Evolutionary conservation across 1,140 invertebrate genomes (phyloP).

Genomic region (Carposina sasakii): DNA sequence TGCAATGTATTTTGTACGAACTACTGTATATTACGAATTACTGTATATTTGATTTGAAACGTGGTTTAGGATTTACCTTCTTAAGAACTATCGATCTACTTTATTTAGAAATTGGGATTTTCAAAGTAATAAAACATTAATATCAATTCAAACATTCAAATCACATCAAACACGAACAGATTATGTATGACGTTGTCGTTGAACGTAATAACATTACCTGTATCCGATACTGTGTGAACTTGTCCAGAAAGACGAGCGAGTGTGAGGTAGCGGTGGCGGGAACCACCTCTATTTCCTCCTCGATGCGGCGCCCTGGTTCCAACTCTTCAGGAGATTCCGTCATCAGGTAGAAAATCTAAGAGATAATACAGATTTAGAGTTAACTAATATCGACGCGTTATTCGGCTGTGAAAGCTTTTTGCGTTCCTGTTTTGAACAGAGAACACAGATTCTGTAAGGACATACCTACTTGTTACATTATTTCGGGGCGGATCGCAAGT

Average conservation of each 20-base stretch:
- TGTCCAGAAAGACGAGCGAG: conserved; percentile 91
- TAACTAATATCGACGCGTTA: background rate
- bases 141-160: no score
- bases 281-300: conserved; percentile 94
- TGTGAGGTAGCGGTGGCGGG: conserved; percentile 87
- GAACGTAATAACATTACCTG: conserved; percentile 47
- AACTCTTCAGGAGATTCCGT: conserved; percentile 84
- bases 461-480: background rate
- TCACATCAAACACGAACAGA: background rate
- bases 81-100: no score
- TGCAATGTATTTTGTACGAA: no score
- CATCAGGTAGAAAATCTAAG: conserved; percentile 85
- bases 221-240: conserved; percentile 94
- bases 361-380: conserved; percentile 16
- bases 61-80: no score
- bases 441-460: background rate
- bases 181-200: background rate
- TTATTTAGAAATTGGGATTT: no score
- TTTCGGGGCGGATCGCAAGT: background rate
- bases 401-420: background rate
- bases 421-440: background rate
- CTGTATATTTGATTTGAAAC: no score
- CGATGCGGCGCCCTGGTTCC: conserved; percentile 77
- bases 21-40: no score
- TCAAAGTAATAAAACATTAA: no score